Percentiles rank a stretch among this genome's conserved stretches.
Conservation (phyloP, 2,113 vertebrate species). For the Sarotherodon lohbergeri region DNA sequence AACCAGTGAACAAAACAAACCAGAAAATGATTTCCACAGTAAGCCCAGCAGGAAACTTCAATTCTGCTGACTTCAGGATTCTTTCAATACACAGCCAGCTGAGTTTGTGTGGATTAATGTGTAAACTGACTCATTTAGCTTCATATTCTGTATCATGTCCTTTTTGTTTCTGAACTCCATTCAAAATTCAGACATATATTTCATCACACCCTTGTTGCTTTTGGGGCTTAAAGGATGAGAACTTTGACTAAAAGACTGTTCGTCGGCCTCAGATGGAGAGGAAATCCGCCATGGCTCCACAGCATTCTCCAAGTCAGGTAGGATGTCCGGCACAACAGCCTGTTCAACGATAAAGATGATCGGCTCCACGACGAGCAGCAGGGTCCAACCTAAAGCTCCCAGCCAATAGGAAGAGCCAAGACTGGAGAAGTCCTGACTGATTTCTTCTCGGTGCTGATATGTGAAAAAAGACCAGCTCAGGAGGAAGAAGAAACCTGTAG, state of each 20-base stretch:
- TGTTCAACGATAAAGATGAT: constrained; percentile 62
- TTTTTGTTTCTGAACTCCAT: background rate
- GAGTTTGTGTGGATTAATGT: background rate
- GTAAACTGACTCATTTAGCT: background rate
- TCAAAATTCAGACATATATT: constrained; percentile 51
- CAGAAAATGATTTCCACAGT: background rate
- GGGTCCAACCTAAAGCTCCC: constrained; percentile 63
- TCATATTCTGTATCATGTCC: background rate
- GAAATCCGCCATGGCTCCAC: constrained; percentile 35
- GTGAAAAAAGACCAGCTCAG: constrained; percentile 76
- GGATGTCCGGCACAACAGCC: constrained; percentile 50
- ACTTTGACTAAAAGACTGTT: constrained; percentile 16
- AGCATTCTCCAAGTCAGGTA: constrained; percentile 58
- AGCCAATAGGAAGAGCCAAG: constrained; percentile 70
- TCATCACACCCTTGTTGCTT: background rate
- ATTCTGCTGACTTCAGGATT: background rate
- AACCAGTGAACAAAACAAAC: background rate
- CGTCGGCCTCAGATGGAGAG: background rate
- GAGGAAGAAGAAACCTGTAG: constrained; percentile 74
- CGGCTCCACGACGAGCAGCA: constrained; percentile 29
- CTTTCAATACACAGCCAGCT: background rate
- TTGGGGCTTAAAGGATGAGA: background rate
- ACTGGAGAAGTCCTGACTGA: constrained; percentile 45
- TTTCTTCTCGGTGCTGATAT: constrained; percentile 64
- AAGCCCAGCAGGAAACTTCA: background rate